Evolutionary conservation across 2,797 vertebrate genomes (phyloP).

Genomic region (Scyliorhinus canicula): DNA sequence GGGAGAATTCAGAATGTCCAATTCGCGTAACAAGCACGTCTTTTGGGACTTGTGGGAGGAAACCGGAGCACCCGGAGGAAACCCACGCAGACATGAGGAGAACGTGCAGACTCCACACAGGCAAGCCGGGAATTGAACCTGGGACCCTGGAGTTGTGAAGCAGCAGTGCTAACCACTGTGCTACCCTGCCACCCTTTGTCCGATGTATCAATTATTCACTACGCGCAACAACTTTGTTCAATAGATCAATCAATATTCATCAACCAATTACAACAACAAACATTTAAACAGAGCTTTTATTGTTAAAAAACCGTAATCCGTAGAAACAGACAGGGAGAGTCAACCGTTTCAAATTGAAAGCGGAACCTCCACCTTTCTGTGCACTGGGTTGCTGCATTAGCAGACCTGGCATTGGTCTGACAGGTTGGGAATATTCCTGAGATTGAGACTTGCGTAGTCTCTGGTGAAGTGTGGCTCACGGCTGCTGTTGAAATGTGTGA

Average conservation of each 20-base stretch:
- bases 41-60: too few relatives aligned
- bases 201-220: background rate
- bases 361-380: background rate
- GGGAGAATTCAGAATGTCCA: too few relatives aligned
- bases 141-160: too few relatives aligned
- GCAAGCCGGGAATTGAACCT: too few relatives aligned
- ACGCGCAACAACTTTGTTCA: background rate
- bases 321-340: background rate
- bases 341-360: background rate
- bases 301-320: too few relatives aligned
- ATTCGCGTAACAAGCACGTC: too few relatives aligned
- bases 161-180: too few relatives aligned
- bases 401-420: background rate
- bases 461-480: background rate
- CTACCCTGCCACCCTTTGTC: too few relatives aligned
- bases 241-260: background rate
- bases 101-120: too few relatives aligned
- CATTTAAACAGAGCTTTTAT: too few relatives aligned
- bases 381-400: background rate
- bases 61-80: too few relatives aligned
- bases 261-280: background rate
- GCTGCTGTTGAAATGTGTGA: background rate
- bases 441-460: background rate
- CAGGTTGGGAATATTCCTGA: background rate
- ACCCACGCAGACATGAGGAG: too few relatives aligned